Conservation (phyloP, 2,888 invertebrate genomes). For the Gryllus longicercus region DNA sequence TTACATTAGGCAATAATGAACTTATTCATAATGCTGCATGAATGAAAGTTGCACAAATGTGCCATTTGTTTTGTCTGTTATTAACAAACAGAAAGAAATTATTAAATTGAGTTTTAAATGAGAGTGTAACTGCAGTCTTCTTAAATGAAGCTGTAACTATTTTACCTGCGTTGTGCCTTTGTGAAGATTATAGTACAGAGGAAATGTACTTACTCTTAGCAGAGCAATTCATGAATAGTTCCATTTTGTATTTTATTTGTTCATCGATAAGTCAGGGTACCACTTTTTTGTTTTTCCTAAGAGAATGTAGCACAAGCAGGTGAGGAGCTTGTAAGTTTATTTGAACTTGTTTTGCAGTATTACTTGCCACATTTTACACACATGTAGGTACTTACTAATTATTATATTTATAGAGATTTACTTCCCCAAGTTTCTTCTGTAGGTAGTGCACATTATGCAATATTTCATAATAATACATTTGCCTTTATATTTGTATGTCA, state of each 20-base stretch:
- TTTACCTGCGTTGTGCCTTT: conserved; percentile 10
- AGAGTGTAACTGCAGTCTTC: neutral
- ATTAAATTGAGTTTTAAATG: neutral
- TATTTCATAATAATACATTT: neutral
- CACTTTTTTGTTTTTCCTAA: neutral
- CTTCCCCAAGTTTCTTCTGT: neutral
- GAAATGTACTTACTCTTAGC: neutral
- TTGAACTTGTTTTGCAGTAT: conserved; percentile 9
- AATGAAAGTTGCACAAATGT: neutral
- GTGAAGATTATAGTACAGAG: neutral
- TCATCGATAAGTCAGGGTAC: neutral
- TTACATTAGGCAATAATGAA: neutral
- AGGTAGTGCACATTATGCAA: neutral
- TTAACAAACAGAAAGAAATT: neutral
- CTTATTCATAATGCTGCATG: neutral
- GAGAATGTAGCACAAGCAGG: neutral
- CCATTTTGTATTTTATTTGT: neutral
- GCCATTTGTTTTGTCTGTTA: neutral
- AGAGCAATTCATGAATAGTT: neutral
- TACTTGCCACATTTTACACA: neutral
- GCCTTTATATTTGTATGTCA: neutral
- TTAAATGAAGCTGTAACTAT: neutral
- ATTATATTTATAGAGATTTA: neutral
- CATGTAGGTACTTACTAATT: neutral
- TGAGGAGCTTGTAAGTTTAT: neutral